Base-by-base conservation (phyloP, 2,888 invertebrate genomes). In the Scaptomyza reducta region DNA sequence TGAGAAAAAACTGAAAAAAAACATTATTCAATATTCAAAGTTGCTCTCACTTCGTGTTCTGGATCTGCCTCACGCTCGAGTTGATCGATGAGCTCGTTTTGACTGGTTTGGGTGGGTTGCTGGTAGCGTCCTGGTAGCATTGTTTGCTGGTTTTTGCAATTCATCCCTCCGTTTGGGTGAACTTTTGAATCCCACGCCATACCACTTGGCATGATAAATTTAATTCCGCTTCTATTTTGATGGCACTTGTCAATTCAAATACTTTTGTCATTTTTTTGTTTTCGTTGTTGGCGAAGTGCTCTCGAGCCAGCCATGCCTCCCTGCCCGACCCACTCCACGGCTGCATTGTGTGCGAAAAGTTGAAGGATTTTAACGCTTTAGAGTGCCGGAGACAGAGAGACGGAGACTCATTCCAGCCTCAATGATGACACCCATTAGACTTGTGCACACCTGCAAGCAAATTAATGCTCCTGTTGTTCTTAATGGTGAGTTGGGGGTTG, bases 181-280 rank as follows among this genome's bases (percentile, higher is more conserved):
- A 29, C 29, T 38, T 57, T 41, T 55, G 49, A 35, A 25, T 16
- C 54, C 47, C 60, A 60, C 55, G 35, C 60, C 68, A 55, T 40
- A 1, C 71, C 77, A 76, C 79, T 87, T 85, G 60, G 79, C 82
- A 81, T 86, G 85, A 86, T 86, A 86, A 86, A 88, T 86, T 88
- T 88, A 85, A 86, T 86, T 88, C 85, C 85, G 82, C 79, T 88
- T 86, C 87, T 88, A 86, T 86, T 86, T 86, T 86, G 86, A 86
- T 87, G 89, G 87, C 85, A 86, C 86, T 86, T 86, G 86, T 86
- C 86, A 86, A 86, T 82, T 86, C 87, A 88, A 86, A 86, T 86
- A 79, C 85, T 88, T 85, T 84, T 79, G 85, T 77, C 77, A 79
- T 72, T 81, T 71, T 79, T 29, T 60, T 11, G 77, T 83, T 71